Evolutionary conservation across 2,113 vertebrate species (phyloP).

Genomic region (Reinhardtius hippoglossoides): DNA sequence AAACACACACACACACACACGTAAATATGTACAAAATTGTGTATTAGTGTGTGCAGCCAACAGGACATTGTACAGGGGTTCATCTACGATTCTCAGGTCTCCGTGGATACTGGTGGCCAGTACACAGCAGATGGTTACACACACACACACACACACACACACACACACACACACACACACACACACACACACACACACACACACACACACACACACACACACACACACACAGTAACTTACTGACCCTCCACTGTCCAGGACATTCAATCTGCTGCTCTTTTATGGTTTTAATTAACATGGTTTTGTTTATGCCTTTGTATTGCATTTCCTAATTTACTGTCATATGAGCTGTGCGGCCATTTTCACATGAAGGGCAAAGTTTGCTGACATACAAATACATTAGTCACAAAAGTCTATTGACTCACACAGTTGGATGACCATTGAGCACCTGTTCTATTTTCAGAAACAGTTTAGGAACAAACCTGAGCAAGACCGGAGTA

Average conservation of each 20-base stretch:
- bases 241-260: conserved; percentile 15
- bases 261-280: conserved; percentile 37
- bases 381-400: background rate
- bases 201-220: background rate
- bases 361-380: conserved; percentile 10
- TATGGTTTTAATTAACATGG: conserved; percentile 28
- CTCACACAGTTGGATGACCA: too few relatives aligned
- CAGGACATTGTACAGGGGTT: conserved; percentile 29
- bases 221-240: background rate
- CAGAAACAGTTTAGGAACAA: too few relatives aligned
- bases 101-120: conserved; percentile 37
- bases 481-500: too few relatives aligned
- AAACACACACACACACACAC: conserved; percentile 1
- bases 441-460: too few relatives aligned
- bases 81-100: conserved; percentile 22
- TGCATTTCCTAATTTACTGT: conserved; percentile 5
- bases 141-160: background rate
- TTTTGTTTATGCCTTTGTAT: conserved; percentile 19
- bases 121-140: conserved; percentile 36
- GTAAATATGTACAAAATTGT: background rate
- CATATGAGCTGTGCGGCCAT: conserved; percentile 14
- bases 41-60: conserved; percentile 9
- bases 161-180: background rate
- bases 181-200: background rate
- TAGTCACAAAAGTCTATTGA: background rate